phyloP scores from a whole-genome alignment of 2,113 vertebrate species.

The Perca flavescens region DNA sequence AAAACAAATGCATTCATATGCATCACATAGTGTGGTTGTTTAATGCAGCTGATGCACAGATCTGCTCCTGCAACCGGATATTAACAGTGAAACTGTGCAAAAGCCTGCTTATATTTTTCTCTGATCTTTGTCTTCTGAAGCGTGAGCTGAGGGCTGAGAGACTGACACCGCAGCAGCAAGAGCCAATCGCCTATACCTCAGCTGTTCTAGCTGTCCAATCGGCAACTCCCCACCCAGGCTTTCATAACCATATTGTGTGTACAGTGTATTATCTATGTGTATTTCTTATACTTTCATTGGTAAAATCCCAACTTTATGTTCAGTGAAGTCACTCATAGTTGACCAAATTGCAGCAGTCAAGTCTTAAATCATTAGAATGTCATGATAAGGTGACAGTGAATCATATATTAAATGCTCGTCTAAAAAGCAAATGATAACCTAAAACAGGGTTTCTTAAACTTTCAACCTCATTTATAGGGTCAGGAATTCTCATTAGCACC shows the following conservation, averaged over 20 bases:
- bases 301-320: background rate
- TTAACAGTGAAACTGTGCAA: background rate
- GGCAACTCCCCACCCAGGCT: background rate
- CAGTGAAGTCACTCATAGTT: background rate
- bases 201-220: constrained; percentile 48
- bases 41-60: background rate
- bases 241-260: constrained; percentile 27
- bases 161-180: constrained; percentile 54
- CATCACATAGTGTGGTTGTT: background rate
- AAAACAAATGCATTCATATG: background rate
- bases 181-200: constrained; percentile 49
- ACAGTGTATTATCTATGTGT: constrained; percentile 1
- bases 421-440: background rate
- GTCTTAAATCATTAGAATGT: background rate
- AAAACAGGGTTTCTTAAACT: background rate
- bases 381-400: background rate
- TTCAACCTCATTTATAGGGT: background rate
- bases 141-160: constrained; percentile 47
- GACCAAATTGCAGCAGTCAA: background rate
- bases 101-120: background rate
- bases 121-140: constrained; percentile 51
- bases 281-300: background rate
- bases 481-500: background rate
- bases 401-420: background rate
- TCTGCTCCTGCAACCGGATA: background rate